Base-by-base conservation (phyloP, 2,797 vertebrate genomes). In the Brachymystax lenok region DNA sequence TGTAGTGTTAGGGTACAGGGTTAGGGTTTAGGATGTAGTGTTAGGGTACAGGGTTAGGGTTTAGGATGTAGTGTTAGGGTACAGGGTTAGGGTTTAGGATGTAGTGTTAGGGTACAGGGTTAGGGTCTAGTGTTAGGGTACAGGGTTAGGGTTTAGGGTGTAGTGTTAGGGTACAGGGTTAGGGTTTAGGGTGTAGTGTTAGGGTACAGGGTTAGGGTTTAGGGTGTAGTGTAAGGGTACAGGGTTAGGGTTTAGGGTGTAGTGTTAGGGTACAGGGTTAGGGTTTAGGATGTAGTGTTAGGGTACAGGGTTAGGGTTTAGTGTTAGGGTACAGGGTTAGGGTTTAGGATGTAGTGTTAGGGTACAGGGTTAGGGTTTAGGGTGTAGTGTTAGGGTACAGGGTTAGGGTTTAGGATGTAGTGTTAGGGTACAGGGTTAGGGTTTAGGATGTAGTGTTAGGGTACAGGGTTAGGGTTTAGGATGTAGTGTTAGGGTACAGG, bases 401-500 rank as follows among this genome's bases (percentile, higher is more conserved):
- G 70, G 86, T 77, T 80, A 17, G 28, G 40, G 35, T 19, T 13
- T 40, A 17, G 52, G 67, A 17, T 6, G 69, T 4, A 70, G 0
- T 7, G 35, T 40, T 40, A 40, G 35, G 35, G 35, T 40, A 40
- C 35, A 40, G 35, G 7, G 35, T 40, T 40, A 40, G 51, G 5
- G 35, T n/a, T n/a, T n/a, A n/a, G n/a, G n/a, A n/a, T n/a, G n/a
- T n/a, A n/a, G n/a, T n/a, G n/a, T n/a, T n/a, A 24, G 24, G 24
- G 24, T 0, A 24, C 0, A 12, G 52, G 70, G 86, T 77, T 80
- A 17, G 28, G 40, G 35, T 19, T 13, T 40, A 17, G 52, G 67
- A 17, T 6, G 69, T 4, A 70, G 0, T 7, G 35, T 40, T 40
- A 40, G 35, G 35, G 35, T 40, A 40, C 35, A 40, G 35, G 7